phyloP scores from a whole-genome alignment of 2,113 vertebrate species.

The Dermatemys mawii region DNA sequence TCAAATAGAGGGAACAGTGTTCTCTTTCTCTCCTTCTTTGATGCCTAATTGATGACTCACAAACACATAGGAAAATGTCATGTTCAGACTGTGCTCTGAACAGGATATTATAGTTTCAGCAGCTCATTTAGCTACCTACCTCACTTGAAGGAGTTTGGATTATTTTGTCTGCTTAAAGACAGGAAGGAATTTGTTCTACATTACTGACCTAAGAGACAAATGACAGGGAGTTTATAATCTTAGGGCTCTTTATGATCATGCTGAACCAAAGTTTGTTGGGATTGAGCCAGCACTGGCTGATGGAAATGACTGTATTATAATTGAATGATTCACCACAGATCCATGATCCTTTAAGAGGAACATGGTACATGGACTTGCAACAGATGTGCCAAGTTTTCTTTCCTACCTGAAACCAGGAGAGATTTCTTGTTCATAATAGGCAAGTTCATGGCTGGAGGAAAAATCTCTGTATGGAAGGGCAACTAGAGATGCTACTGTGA shows the following conservation, averaged over 20 bases:
- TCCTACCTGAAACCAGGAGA: neutral
- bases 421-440: neutral
- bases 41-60: conserved; percentile 22
- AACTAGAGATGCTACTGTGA: neutral
- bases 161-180: neutral
- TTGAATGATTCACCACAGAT: neutral
- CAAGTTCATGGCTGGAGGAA: neutral
- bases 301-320: neutral
- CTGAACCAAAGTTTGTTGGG: rapidly evolving
- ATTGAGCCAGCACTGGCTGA: neutral
- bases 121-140: neutral
- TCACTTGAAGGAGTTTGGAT: neutral
- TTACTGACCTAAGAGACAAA: neutral
- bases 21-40: neutral
- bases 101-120: neutral
- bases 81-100: neutral
- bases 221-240: neutral
- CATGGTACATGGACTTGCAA: neutral
- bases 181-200: neutral
- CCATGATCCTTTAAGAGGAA: neutral
- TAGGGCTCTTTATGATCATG: neutral
- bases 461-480: neutral
- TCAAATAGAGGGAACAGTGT: neutral
- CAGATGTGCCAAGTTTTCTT: neutral
- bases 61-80: conserved; percentile 22